Conservation (phyloP, 2,113 vertebrate genomes). For the Nasalis larvatus region DNA sequence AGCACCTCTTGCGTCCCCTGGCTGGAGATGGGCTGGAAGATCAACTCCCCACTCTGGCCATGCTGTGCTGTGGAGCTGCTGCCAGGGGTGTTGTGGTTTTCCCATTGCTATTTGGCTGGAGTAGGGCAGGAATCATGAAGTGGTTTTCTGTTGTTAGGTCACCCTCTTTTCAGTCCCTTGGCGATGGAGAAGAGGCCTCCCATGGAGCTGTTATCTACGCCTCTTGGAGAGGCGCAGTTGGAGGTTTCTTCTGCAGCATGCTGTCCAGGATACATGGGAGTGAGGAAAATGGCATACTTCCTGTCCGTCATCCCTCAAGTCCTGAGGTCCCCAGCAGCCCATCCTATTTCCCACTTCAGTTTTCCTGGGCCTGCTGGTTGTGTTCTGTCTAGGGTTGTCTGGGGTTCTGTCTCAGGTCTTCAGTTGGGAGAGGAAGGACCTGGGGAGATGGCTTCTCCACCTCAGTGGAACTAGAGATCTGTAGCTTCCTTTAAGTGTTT, state of each 20-base stretch:
- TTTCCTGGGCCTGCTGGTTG: not conserved
- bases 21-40: too few species aligned
- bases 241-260: not conserved
- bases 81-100: not conserved
- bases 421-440: not conserved
- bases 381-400: not conserved
- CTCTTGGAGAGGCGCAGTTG: rapidly evolving
- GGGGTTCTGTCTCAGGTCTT: too few species aligned
- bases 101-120: not conserved
- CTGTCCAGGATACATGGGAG: not conserved
- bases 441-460: not conserved
- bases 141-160: not conserved
- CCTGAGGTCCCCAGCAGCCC: not conserved
- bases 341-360: rapidly evolving
- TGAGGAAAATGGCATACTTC: too few species aligned
- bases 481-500: not conserved
- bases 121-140: rapidly evolving
- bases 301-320: not conserved
- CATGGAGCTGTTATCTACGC: not conserved
- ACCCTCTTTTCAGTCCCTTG: too few species aligned
- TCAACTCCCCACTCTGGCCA: not conserved
- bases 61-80: not conserved
- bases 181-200: not conserved
- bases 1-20: rapidly evolving
- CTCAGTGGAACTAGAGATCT: not conserved